phyloP scores from a whole-genome alignment of 2,113 vertebrate species.

The Tyrannus savana region DNA sequence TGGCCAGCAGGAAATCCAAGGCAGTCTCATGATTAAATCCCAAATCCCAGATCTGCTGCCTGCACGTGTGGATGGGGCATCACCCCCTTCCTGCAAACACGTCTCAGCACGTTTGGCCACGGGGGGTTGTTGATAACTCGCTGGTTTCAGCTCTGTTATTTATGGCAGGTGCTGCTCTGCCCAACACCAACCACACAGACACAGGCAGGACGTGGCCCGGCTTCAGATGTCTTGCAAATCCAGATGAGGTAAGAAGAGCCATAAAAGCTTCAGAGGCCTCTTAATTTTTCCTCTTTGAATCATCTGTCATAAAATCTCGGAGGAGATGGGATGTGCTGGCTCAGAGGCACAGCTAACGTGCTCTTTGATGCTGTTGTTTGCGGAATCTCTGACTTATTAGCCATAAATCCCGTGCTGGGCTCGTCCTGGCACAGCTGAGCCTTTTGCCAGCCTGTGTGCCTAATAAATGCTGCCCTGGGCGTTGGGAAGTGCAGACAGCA shows the following conservation, averaged over 20 bases:
- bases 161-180: background rate
- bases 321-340: background rate
- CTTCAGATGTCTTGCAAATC: background rate
- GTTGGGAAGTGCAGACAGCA: background rate
- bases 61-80: background rate
- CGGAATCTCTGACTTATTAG: background rate
- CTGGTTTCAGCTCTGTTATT: background rate
- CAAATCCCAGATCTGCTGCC: background rate
- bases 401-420: background rate
- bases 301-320: background rate
- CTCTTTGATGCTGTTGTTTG: background rate
- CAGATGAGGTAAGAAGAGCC: background rate
- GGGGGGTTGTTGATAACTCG: background rate
- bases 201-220: accelerated
- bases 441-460: background rate
- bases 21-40: background rate
- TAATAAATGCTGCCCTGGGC: background rate
- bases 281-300: background rate
- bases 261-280: background rate
- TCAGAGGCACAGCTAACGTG: background rate
- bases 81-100: accelerated
- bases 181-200: background rate
- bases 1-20: background rate
- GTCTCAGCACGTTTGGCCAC: background rate
- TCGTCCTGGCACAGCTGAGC: background rate